Evolutionary conservation across 2,888 invertebrate genomes (phyloP).

Genomic region (Steinernema carpocapsae): DNA sequence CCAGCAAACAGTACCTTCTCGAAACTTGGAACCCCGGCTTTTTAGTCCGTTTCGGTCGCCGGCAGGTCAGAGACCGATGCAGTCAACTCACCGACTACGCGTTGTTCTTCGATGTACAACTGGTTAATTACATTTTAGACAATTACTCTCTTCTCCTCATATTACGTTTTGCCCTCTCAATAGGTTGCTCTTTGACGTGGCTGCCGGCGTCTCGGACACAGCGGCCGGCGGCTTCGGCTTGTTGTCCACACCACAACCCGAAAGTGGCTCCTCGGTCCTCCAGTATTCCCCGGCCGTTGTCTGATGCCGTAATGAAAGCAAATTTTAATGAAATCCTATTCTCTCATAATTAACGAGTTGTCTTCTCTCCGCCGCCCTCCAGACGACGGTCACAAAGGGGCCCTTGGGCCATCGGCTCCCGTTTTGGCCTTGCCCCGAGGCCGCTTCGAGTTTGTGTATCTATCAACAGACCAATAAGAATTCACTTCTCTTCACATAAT

Average conservation of each 20-base stretch:
- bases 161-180: conserved; percentile 14
- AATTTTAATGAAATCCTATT: conserved; percentile 27
- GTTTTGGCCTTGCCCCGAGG: background rate
- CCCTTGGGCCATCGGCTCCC: background rate
- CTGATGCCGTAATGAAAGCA: conserved; percentile 13
- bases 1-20: no score
- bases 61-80: no score
- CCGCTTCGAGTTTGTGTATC: background rate
- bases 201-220: no score
- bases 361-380: background rate
- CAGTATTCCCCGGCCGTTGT: background rate
- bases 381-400: background rate
- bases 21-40: no score
- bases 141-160: conserved; percentile 14
- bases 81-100: no score
- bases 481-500: no score
- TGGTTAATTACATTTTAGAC: conserved; percentile 26
- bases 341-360: conserved; percentile 13
- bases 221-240: no score
- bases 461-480: background rate
- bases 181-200: conserved; percentile 27
- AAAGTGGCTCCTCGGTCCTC: background rate
- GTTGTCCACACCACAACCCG: no score
- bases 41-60: no score
- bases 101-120: background rate